Evolutionary conservation across 2,888 invertebrate genomes (phyloP), one percentile per base, ranked within the genome.

Genomic region (Brachyopa scutellaris): DNA sequence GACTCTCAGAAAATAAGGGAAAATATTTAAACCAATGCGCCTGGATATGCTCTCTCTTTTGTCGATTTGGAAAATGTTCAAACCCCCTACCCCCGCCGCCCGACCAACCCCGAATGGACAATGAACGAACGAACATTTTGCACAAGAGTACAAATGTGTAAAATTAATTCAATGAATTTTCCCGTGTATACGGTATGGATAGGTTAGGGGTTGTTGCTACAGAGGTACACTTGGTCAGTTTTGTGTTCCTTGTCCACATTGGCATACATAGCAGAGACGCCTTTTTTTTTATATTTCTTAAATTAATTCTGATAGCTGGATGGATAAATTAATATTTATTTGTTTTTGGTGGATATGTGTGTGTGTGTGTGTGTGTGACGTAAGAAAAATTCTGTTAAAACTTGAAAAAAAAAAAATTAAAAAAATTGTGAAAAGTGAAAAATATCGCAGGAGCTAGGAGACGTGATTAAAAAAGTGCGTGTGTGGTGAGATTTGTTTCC

Each of bases 211-310:
- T 51, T 66, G 59, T 31, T 76, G 69, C 17, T 69, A 45, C 42
- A 53, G 26, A 74, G 55, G 67, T 67, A 67, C n/a, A n/a, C 67
- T 74, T 79, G 79, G 79, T 79, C 79, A 79, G 79, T 79, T n/a
- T n/a, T 74, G 67, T 8, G 59, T 67, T 74, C 19, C 29, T 74
- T 55, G 40, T 38, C 49, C 67, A n/a, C n/a, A 74, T 47, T 79
- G 59, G 51, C 57, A 66, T 51, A 59, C 66, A 79, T 59, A 36
- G 74, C 61, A 74, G 55, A 53, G 26, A 61, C 64, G 40, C 17
- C 6, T 23, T 21, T 69, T 69, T 57, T n/a, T 3, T 11, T 11
- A 15, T 40, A n/a, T 26, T 23, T 3, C n/a, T 42, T 19, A 49
- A 29, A 49, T 38, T 45, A 13, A 5, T 8, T 31, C 17, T 51